Conservation (phyloP, 2,113 vertebrate genomes). For the Erythrolamprus reginae region DNA sequence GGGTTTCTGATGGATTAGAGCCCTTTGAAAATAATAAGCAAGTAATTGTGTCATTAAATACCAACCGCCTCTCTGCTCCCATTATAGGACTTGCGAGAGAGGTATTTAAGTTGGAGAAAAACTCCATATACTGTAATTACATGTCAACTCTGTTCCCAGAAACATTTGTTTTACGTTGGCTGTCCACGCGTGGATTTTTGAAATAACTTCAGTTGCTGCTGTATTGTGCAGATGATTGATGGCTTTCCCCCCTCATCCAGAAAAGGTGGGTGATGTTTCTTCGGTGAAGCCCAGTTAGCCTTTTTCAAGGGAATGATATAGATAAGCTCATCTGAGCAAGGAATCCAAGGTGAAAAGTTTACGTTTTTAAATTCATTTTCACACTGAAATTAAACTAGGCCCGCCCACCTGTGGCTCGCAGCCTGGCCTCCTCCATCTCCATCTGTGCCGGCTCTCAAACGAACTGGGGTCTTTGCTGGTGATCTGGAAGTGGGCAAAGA, state of each 20-base stretch:
- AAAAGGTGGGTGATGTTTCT: neutral
- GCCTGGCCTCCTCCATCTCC: neutral
- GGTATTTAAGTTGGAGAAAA: neutral
- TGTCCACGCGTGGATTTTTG: neutral
- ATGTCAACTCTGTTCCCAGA: neutral
- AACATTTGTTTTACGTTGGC: neutral
- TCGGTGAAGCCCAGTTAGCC: neutral
- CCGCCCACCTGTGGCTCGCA: no score
- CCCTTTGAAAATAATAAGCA: neutral
- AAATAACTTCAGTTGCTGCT: neutral
- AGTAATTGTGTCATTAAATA: neutral
- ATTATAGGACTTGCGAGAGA: neutral
- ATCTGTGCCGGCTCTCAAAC: neutral
- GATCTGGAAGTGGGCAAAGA: neutral
- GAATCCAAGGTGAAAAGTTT: neutral
- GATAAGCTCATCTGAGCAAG: neutral
- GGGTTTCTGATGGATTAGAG: neutral
- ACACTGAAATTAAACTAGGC: neutral
- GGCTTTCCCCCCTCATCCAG: neutral
- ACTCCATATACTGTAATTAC: neutral
- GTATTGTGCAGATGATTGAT: neutral
- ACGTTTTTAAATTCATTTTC: neutral
- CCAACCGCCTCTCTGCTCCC: neutral
- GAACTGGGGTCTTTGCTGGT: neutral
- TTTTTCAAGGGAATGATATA: neutral